Conservation (phyloP, 1,140 invertebrate genomes). For the Hormaphis cornu region DNA sequence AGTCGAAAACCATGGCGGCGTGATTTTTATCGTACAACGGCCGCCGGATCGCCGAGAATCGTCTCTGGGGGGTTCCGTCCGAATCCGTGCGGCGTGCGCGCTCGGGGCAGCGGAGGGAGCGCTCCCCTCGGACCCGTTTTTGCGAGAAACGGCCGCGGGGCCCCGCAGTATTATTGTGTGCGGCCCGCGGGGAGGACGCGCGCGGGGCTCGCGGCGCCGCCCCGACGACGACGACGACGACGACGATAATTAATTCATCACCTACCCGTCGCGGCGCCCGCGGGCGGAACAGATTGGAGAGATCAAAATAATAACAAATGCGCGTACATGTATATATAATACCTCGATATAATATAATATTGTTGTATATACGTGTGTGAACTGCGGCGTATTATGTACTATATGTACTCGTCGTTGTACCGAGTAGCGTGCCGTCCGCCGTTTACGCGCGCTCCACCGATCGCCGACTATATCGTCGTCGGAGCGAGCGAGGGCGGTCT, state of each 20-base stretch:
- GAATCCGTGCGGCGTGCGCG: background rate
- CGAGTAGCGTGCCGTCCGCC: background rate
- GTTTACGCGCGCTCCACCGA: conserved; percentile 12
- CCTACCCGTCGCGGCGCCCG: background rate
- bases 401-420: background rate
- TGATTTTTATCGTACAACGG: background rate
- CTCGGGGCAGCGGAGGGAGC: background rate
- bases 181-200: background rate
- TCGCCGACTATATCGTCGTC: conserved; percentile 7
- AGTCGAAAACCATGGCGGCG: background rate
- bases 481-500: background rate
- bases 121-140: conserved; percentile 27
- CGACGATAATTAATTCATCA: conserved; percentile 24
- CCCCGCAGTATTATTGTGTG: background rate
- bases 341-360: no score
- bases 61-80: conserved; percentile 15
- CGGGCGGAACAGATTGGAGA: conserved; percentile 22
- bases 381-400: no score
- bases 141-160: background rate
- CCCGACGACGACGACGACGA: no score
- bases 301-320: conserved; percentile 13
- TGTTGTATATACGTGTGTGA: no score
- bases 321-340: background rate
- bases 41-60: background rate
- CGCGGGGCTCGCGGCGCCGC: background rate